These are phyloP conservation scores for Oconnorella tubifera DNA, from an alignment of 2,888 invertebrate species.

Conservation along the genomic window DNA sequence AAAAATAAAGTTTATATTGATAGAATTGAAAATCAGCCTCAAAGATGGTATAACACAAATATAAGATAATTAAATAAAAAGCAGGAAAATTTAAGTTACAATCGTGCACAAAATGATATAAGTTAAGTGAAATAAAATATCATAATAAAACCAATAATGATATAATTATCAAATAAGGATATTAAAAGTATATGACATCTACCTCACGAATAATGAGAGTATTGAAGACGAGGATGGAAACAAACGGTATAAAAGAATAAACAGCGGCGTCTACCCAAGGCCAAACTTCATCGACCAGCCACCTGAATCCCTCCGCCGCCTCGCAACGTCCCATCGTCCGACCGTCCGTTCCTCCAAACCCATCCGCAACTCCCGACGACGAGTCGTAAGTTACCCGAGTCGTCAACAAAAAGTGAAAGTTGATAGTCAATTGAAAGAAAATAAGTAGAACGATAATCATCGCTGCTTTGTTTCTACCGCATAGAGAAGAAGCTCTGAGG, in stretches of 20 bases:
- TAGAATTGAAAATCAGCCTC: no score
- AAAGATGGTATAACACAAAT: no score
- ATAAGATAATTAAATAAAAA: no score
- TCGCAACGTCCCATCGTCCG: not conserved
- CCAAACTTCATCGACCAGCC: not conserved
- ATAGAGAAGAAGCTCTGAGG: conserved; percentile 13
- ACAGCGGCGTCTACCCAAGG: conserved; percentile 49
- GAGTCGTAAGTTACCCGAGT: not conserved
- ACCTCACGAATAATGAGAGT: conserved; percentile 49
- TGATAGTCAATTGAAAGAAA: conserved; percentile 9
- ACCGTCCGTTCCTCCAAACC: conserved; percentile 10
- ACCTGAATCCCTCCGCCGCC: not conserved
- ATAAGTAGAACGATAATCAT: conserved; percentile 7
- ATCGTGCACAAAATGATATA: no score
- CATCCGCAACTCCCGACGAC: no score
- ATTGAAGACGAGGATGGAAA: conserved; percentile 46
- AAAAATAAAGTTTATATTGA: no score
- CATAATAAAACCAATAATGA: no score
- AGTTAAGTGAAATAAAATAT: no score
- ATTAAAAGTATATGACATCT: no score
- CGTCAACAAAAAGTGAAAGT: conserved; percentile 22
- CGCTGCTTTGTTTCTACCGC: conserved; percentile 10
- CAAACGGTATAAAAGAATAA: conserved; percentile 49
- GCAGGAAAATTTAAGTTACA: no score
- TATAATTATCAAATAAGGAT: no score